phyloP scores from a whole-genome alignment of 2,113 vertebrate species.

The Eudyptes chrysolophus region DNA sequence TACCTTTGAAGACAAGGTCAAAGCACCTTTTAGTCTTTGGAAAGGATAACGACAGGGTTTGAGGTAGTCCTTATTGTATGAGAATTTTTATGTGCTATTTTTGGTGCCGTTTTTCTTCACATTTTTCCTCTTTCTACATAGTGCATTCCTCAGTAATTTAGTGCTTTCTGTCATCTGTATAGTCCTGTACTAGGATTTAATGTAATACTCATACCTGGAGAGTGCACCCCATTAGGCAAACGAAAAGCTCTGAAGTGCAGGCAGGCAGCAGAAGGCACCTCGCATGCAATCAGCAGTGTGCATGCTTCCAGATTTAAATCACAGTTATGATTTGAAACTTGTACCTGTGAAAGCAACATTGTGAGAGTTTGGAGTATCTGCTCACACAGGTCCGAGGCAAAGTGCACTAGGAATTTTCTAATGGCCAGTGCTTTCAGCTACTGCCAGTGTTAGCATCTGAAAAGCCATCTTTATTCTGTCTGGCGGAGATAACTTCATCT shows the following conservation, averaged over 20 bases:
- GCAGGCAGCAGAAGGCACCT: not conserved
- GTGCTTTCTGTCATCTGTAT: not conserved
- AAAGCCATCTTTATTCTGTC: not conserved
- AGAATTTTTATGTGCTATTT: not conserved
- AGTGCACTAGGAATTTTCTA: not conserved
- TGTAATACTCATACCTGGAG: not conserved
- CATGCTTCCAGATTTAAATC: not conserved
- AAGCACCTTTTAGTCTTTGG: not conserved
- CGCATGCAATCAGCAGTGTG: not conserved
- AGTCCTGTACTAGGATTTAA: not conserved
- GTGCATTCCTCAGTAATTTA: not conserved
- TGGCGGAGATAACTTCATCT: not conserved
- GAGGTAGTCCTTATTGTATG: not conserved
- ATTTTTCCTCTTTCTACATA: not conserved
- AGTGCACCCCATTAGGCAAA: not conserved
- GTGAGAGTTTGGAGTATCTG: not conserved
- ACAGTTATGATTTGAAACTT: not conserved
- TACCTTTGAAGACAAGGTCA: slow-evolving; percentile 21
- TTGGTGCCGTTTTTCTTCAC: not conserved
- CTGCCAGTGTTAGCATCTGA: not conserved
- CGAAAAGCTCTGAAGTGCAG: not conserved
- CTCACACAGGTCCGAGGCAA: not conserved
- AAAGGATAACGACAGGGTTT: not conserved
- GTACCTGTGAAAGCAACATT: not conserved
- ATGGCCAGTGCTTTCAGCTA: not conserved